A percentile compares a stretch with the other conserved stretches of the same genome.
Evolutionary conservation across 2,113 vertebrate genomes (phyloP).

Genomic region (Sialia sialis): DNA sequence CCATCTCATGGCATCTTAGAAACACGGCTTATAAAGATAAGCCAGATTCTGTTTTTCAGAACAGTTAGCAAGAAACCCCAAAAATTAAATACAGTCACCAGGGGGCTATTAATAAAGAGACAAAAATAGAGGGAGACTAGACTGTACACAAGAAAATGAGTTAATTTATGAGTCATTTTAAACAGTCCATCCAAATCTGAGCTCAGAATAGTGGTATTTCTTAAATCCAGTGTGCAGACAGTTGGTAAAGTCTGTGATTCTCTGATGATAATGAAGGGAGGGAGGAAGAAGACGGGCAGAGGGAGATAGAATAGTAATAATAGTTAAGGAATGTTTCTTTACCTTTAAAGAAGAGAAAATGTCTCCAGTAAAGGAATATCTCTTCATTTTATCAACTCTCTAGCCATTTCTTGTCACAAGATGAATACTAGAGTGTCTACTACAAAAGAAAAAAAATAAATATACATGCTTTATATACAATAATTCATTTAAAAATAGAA

Average conservation of each 20-base stretch:
- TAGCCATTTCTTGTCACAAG: background rate
- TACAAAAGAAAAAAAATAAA: background rate
- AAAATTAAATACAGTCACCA: background rate
- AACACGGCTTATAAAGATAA: background rate
- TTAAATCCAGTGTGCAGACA: background rate
- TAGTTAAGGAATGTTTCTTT: background rate
- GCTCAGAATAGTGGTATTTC: background rate
- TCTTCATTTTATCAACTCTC: background rate
- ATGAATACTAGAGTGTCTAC: background rate
- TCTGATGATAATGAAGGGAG: background rate
- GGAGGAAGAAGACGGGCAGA: background rate
- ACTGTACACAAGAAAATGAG: background rate
- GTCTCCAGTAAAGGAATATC: background rate
- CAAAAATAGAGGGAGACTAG: background rate
- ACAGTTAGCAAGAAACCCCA: background rate
- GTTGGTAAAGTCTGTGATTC: background rate
- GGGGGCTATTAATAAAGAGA: background rate
- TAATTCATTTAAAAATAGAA: background rate
- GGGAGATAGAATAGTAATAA: background rate
- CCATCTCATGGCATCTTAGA: background rate
- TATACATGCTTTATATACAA: background rate
- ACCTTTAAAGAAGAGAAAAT: background rate
- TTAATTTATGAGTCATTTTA: background rate
- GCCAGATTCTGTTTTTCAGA: background rate
- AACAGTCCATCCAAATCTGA: background rate